phyloP scores from a whole-genome alignment of 2,113 vertebrate genomes.

The Benitochromis conjunctus region DNA sequence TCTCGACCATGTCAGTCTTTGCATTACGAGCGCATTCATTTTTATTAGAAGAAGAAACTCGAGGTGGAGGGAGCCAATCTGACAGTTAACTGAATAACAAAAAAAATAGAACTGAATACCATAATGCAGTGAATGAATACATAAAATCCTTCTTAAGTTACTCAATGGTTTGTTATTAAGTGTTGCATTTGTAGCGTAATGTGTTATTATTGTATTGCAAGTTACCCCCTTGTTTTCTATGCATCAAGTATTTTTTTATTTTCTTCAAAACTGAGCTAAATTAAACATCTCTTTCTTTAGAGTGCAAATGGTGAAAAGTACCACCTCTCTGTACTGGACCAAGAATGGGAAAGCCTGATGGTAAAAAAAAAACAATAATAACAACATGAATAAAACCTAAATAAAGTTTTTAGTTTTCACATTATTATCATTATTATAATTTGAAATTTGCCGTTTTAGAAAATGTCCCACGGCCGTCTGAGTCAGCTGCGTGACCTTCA shows the following conservation, averaged over 20 bases:
- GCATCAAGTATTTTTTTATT: no score
- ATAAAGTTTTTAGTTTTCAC: background rate
- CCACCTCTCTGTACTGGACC: conserved; percentile 80
- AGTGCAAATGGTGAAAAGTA: conserved; percentile 73
- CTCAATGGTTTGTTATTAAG: background rate
- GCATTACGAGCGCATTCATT: background rate
- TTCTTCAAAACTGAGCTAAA: background rate
- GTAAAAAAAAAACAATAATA: conserved; percentile 69
- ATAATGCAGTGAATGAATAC: background rate
- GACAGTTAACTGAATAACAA: background rate
- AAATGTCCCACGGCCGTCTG: conserved; percentile 83
- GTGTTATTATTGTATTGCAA: background rate
- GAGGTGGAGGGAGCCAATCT: background rate
- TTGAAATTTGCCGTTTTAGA: conserved; percentile 65
- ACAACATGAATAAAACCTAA: background rate
- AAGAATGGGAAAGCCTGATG: conserved; percentile 88
- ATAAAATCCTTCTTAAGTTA: background rate
- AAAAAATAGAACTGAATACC: background rate
- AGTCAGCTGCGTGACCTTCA: conserved; percentile 86
- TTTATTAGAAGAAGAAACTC: background rate
- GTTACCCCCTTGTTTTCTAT: background rate
- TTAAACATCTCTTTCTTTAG: conserved; percentile 16
- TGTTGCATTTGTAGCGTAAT: background rate
- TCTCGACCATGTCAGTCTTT: background rate
- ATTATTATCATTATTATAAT: background rate